These are phyloP conservation scores for Omphaloscelis lunosa DNA, from an alignment of 2,888 invertebrate genomes.

Conservation along the genomic window DNA sequence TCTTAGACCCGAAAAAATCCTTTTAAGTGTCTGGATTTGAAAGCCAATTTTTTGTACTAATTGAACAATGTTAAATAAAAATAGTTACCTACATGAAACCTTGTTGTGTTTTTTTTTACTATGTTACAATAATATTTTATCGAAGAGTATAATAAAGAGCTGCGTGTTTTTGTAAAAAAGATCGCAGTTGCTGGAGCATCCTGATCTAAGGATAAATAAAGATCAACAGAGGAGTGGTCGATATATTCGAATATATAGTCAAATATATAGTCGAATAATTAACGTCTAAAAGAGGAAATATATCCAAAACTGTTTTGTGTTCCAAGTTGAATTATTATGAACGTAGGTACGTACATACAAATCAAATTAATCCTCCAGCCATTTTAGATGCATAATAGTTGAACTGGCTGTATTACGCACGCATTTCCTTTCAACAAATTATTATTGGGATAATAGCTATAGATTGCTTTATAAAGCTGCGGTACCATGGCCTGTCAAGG, in stretches of 20 bases:
- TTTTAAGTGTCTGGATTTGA: neutral
- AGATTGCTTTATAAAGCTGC: neutral
- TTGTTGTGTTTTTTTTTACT: neutral
- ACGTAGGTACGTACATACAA: neutral
- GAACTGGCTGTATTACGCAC: slow-evolving; percentile 9
- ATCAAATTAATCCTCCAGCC: neutral
- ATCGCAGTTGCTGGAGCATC: neutral
- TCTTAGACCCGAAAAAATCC: neutral
- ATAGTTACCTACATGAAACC: neutral
- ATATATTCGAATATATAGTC: no score
- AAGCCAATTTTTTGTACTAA: neutral
- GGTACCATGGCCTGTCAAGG: no score
- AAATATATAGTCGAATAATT: neutral
- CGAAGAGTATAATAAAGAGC: neutral
- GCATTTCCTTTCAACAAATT: slow-evolving; percentile 13
- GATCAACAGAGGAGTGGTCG: neutral
- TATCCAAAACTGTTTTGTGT: slow-evolving; percentile 29
- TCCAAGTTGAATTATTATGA: slow-evolving; percentile 11
- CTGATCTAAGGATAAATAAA: neutral
- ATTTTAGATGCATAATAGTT: neutral
- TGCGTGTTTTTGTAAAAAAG: neutral
- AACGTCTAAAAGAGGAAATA: neutral
- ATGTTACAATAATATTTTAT: neutral
- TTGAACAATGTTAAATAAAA: neutral
- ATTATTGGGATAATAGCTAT: neutral